Conservation (phyloP, 2,888 invertebrate species). For the Machimus rusticus region DNA sequence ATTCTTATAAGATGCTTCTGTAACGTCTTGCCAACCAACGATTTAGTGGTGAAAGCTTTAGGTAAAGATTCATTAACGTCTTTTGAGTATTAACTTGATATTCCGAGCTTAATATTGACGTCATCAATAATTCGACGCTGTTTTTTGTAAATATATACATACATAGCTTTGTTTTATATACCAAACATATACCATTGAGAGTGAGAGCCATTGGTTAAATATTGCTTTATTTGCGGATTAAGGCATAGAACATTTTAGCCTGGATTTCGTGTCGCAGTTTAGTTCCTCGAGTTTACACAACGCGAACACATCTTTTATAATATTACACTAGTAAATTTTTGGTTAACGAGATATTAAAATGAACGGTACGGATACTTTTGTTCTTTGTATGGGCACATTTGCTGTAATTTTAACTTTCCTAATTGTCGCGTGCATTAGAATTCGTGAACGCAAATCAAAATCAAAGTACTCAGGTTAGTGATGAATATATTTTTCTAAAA, state of each 20-base stretch:
- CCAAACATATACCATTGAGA: not conserved
- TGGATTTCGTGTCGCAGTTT: not conserved
- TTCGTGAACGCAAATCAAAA: not conserved
- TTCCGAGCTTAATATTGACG: not conserved
- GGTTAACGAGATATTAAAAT: not conserved
- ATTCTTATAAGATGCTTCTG: not conserved
- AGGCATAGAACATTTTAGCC: not conserved
- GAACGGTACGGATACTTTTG: not conserved
- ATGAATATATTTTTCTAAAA: not conserved
- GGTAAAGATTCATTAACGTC: not conserved
- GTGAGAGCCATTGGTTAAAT: not conserved
- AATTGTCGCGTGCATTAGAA: not conserved
- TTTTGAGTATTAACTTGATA: not conserved
- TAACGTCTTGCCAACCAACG: not conserved
- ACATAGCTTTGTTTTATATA: not conserved
- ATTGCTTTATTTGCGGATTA: not conserved
- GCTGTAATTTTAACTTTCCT: not conserved
- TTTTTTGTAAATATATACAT: not conserved
- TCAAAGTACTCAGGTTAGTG: not conserved
- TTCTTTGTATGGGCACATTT: not conserved
- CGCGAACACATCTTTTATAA: not conserved
- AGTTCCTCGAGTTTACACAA: not conserved
- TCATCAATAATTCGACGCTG: not conserved
- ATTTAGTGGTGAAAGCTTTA: not conserved
- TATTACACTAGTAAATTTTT: not conserved